Conservation (phyloP, 2,113 vertebrate genomes). For the Notarius lentiginosus region DNA sequence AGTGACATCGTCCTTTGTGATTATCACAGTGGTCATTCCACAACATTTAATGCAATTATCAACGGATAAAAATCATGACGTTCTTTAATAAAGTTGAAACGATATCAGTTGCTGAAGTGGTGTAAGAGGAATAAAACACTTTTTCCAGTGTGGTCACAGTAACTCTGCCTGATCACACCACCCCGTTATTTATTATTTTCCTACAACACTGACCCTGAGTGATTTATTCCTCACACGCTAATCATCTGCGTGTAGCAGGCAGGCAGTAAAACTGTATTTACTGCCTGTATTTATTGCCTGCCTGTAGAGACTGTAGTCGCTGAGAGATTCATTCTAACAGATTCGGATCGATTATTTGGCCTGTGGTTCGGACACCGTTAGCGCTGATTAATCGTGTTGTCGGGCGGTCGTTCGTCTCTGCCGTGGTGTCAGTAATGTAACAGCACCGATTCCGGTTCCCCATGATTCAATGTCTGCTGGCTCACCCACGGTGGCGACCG, state of each 20-base stretch:
- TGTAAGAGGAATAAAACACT: neutral
- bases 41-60: neutral
- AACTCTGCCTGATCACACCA: neutral
- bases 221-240: neutral
- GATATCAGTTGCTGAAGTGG: neutral
- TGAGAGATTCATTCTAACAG: neutral
- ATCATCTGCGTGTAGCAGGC: neutral
- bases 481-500: constrained; percentile 76
- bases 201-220: too few relatives aligned
- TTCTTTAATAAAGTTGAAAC: neutral
- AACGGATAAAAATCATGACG: neutral
- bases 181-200: neutral
- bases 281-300: too few relatives aligned
- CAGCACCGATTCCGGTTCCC: neutral
- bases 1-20: too few relatives aligned
- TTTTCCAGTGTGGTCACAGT: neutral
- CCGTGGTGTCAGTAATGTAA: neutral
- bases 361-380: neutral
- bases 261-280: neutral
- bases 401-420: too few relatives aligned
- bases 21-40: too few relatives aligned
- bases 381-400: neutral
- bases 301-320: too few relatives aligned
- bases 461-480: neutral
- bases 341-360: neutral